Base-by-base conservation (phyloP, 2,888 invertebrate genomes). In the Girardia tigrina region DNA sequence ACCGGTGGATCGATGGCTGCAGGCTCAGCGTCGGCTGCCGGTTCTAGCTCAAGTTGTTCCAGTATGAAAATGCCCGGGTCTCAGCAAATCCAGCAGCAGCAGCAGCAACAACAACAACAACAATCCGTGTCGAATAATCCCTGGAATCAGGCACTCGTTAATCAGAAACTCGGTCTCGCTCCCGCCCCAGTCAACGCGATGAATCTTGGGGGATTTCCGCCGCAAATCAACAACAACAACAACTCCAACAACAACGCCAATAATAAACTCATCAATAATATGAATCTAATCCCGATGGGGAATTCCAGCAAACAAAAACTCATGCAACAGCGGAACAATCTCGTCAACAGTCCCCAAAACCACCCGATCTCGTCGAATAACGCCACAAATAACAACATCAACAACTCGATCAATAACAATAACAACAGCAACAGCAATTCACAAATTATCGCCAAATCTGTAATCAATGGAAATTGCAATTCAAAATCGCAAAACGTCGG, bases 91-190 rank as follows among this genome's bases (percentile, higher is more conserved):
- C 36, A 36, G 16, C 36, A 36, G 36, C 36, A 36, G 36, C 36
- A 36, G 16, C 36, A 72, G n/a, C 72, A 72, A 28, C 26, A 72
- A 28, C 29, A 28, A 12, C 36, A 36, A 36, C 28, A 29, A 26
- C 73, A 73, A 73, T 42, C 29, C 6, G 23, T 20, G 16, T 16
- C 73, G 8, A 74, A 74, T 36, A 74, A 74, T 56, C 74, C 74
- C 16, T 75, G 75, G 75, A 75, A 29, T 71, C 75, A 29, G 26
- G 75, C 75, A 14, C 69, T 75, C 20, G 70, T 29, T 26, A 75
- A 75, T 71, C 75, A 75, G 29, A 75, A 71, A 23, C 29, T 75
- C 27, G 75, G 75, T 16, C n/a, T 71, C n/a, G 70, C 75, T 16
- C 75, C 75, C 1, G 75, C 70, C 27, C 75, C 75, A 26, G 74